Base-by-base conservation (phyloP, 2,113 vertebrate species). In the Morone saxatilis region DNA sequence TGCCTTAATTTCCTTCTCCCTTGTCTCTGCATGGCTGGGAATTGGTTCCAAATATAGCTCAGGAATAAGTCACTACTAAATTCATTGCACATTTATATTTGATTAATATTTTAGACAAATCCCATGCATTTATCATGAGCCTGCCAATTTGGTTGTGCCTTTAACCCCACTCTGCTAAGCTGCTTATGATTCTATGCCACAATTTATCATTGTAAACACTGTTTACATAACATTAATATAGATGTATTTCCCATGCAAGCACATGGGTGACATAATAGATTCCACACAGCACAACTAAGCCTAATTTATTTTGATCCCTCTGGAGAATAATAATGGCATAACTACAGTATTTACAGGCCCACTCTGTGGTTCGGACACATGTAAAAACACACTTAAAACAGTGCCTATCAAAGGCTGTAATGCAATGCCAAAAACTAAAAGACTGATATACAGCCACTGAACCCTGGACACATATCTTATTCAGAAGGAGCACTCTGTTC, bases 121-220 rank as follows among this genome's bases (percentile, higher is more conserved):
- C 60, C 25, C 86, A 92, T 94, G 87, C 86, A 93, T 95, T 92
- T 92, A 84, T 93, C 81, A 92, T 86, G 83, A 94, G 90, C 59
- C 71, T 90, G 81, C 71, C 89, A 92, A 93, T 89, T 90, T 91
- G 50, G 51, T 70, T 83, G 68, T 68, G 77, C 76, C 87, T 89
- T 92, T 88, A 83, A 86, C 79, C 73, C 45, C 80, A n/a, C 68
- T 83, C 83, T 61, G 50, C 69, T 86, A 84, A 90, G 86, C 86
- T 76, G 48, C 88, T 91, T 86, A 86, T 89, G 73, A 87, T 82
- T 88, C 65, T 76, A 77, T 70, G 78, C 62, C 69, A 78, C 79
- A 71, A 80, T 90, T 90, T 80, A 87, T 92, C 79, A 89, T 51
- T 68, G 80, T 81, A 84, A 92, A 89, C 70, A 76, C 62, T 66